phyloP scores from a whole-genome alignment of 2,888 invertebrate species.

The Schizaphis graminum region DNA sequence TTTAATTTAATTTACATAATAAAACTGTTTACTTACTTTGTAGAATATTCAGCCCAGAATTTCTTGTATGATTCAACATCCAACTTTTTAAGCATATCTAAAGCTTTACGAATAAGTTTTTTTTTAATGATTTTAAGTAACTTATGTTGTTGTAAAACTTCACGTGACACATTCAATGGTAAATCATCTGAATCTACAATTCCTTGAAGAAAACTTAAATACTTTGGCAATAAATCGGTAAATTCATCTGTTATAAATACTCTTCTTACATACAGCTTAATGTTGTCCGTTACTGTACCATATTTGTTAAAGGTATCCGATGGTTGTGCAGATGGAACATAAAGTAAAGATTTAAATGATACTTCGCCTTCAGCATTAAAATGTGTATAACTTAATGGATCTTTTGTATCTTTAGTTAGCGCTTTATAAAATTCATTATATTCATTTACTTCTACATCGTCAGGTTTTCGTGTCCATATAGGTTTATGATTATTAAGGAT shows the following conservation, averaged over 20 bases:
- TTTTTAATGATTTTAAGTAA: slow-evolving; percentile 99
- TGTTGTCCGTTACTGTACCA: slow-evolving; percentile 93
- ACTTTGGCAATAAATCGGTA: slow-evolving; percentile 99
- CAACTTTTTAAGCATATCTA: slow-evolving; percentile 98
- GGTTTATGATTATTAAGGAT: slow-evolving; percentile 97
- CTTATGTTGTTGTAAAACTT: slow-evolving; percentile 98
- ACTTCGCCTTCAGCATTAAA: slow-evolving; percentile 99
- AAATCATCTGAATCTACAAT: slow-evolving; percentile 99
- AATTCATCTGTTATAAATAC: slow-evolving; percentile 99
- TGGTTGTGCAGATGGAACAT: slow-evolving; percentile 91
- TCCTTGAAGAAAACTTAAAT: slow-evolving; percentile 94
- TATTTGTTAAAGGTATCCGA: slow-evolving; percentile 95
- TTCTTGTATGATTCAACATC: slow-evolving; percentile 88
- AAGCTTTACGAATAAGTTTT: slow-evolving; percentile 95
- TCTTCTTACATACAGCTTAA: slow-evolving; percentile 96
- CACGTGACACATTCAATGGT: slow-evolving; percentile 97
- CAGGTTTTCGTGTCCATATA: slow-evolving; percentile 95
- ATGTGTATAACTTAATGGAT: slow-evolving; percentile 90
- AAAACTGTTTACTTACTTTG: slow-evolving; percentile 78
- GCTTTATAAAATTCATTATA: slow-evolving; percentile 96
- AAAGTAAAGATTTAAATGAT: slow-evolving; percentile 96
- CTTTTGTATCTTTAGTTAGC: slow-evolving; percentile 88
- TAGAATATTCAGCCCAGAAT: slow-evolving; percentile 99
- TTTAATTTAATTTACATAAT: neutral
- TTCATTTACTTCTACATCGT: slow-evolving; percentile 88